Evolutionary conservation across 2,113 vertebrate genomes (phyloP).

Genomic region (Oenanthe melanoleuca): DNA sequence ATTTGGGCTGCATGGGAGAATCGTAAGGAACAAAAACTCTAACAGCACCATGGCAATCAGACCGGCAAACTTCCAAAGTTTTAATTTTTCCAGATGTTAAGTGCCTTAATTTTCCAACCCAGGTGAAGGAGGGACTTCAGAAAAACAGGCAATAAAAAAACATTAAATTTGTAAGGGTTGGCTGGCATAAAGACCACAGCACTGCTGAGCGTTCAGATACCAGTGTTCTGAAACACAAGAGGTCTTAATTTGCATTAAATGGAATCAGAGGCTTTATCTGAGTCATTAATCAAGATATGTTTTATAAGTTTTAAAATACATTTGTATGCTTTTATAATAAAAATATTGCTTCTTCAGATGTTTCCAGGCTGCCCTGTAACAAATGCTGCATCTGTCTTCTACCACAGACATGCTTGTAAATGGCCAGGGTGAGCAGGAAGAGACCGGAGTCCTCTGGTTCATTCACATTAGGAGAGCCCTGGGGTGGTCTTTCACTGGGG

Average conservation of each 20-base stretch:
- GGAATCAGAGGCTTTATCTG: neutral
- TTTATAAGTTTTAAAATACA: neutral
- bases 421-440: neutral
- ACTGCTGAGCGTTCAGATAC: neutral
- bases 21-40: slow-evolving; percentile 16
- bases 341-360: neutral
- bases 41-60: slow-evolving; percentile 16
- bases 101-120: neutral
- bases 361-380: neutral
- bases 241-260: neutral
- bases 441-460: neutral
- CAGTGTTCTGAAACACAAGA: neutral
- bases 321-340: slow-evolving; percentile 14
- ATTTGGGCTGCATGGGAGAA: slow-evolving; percentile 30
- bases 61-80: slow-evolving; percentile 31
- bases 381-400: neutral
- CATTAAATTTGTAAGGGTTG: neutral
- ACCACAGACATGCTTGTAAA: neutral
- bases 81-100: slow-evolving; percentile 56
- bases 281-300: neutral
- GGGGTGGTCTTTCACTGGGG: neutral
- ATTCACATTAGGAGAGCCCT: neutral
- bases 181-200: neutral
- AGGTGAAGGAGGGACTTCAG: slow-evolving; percentile 27
- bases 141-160: neutral